phyloP scores from a whole-genome alignment of 2,888 invertebrate genomes.

The Latrodectus hesperus region DNA sequence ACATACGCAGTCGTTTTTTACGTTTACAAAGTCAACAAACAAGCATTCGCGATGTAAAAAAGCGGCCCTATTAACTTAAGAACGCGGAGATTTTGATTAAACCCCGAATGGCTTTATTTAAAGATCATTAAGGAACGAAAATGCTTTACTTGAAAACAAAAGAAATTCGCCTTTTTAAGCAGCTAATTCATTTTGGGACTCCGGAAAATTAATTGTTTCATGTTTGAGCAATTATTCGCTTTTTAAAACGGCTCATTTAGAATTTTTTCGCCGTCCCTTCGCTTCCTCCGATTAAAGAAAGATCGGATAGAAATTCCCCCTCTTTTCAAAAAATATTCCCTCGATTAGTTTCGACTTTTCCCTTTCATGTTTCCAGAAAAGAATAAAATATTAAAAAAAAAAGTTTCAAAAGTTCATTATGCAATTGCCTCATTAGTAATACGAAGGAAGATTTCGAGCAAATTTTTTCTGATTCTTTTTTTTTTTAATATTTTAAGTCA shows the following conservation, averaged over 20 bases:
- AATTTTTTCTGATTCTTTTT: conserved; percentile 9
- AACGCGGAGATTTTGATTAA: conserved; percentile 45
- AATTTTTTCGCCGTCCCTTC: conserved; percentile 16
- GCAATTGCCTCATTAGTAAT: conserved; percentile 67
- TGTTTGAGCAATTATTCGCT: conserved; percentile 66
- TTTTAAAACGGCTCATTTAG: conserved; percentile 57
- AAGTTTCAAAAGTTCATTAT: conserved; percentile 64
- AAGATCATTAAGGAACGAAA: conserved; percentile 68
- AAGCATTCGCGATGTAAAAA: neutral
- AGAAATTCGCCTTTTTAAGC: conserved; percentile 48
- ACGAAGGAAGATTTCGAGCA: conserved; percentile 31
- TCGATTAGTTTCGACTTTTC: conserved; percentile 65
- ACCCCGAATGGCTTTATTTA: conserved; percentile 65
- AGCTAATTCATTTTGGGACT: conserved; percentile 64
- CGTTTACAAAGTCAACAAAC: neutral
- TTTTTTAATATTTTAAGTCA: neutral
- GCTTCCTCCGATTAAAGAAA: neutral
- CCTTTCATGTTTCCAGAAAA: conserved; percentile 58
- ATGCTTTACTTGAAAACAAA: conserved; percentile 62
- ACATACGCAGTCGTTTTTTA: neutral
- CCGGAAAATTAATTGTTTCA: conserved; percentile 69
- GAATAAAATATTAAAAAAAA: conserved; percentile 11
- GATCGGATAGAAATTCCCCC: conserved; percentile 2
- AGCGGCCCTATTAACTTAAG: conserved; percentile 27
- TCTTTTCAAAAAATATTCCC: conserved; percentile 53